Percentiles rank a stretch among this genome's conserved stretches.
These are phyloP conservation scores for Diprion similis DNA, from an alignment of 1,140 invertebrate species.

Conservation along the genomic window DNA sequence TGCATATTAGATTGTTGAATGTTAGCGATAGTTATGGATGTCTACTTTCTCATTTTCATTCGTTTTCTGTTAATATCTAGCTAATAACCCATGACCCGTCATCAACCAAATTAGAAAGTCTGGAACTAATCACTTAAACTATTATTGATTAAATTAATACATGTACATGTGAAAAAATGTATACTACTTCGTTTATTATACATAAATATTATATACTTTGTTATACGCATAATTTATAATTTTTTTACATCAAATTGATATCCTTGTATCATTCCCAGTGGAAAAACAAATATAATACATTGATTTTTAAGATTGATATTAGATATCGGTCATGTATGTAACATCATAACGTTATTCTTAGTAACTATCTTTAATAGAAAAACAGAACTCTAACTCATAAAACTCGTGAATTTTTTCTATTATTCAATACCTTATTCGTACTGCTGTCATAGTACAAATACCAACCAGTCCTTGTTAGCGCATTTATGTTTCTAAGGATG, in stretches of 20 bases:
- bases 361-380: neutral
- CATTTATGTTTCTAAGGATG: too few relatives aligned
- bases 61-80: too few relatives aligned
- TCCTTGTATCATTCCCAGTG: neutral
- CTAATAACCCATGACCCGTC: too few relatives aligned
- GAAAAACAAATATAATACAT: neutral
- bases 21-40: too few relatives aligned
- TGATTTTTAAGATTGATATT: neutral
- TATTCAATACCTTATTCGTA: neutral
- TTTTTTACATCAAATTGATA: neutral
- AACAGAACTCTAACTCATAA: neutral
- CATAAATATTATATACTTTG: neutral
- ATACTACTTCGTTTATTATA: neutral
- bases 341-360: neutral
- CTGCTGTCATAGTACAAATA: too few relatives aligned
- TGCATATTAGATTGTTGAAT: neutral
- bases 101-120: neutral
- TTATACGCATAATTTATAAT: constrained; percentile 4
- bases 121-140: neutral
- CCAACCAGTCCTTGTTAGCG: too few relatives aligned
- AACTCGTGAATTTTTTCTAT: neutral
- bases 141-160: neutral
- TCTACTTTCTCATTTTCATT: too few relatives aligned
- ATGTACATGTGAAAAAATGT: neutral
- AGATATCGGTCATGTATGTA: neutral